These are phyloP conservation scores for Drosophila insularis DNA, from an alignment of 1,140 invertebrate species.

Conservation along the genomic window DNA sequence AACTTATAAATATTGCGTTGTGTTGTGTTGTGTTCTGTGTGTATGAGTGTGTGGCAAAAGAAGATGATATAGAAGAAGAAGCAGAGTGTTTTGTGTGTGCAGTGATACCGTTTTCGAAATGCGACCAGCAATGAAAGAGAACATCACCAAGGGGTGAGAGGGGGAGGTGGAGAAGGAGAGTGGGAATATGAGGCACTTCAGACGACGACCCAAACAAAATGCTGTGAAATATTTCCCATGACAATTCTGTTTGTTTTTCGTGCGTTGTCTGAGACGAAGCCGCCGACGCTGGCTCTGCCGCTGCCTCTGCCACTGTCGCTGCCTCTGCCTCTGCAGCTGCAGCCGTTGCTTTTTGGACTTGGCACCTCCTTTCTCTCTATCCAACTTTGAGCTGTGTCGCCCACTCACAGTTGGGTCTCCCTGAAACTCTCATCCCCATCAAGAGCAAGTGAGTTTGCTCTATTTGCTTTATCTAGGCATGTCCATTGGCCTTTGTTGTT, in stretches of 20 bases:
- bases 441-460: conserved; percentile 48
- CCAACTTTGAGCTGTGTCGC: conserved; percentile 46
- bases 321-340: not conserved
- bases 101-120: conserved; percentile 76
- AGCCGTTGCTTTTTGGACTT: conserved; percentile 27
- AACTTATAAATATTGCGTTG: conserved; percentile 75
- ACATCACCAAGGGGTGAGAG: not conserved
- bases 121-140: conserved; percentile 24
- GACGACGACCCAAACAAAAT: conserved; percentile 25
- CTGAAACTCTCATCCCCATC: conserved; percentile 2
- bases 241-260: conserved; percentile 80
- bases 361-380: conserved; percentile 37
- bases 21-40: conserved; percentile 54
- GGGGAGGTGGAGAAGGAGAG: too few species aligned
- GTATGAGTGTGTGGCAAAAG: conserved; percentile 58
- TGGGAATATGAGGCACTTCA: conserved; percentile 31
- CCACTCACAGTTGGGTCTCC: conserved; percentile 54
- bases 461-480: conserved; percentile 74
- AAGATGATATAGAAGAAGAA: conserved; percentile 28
- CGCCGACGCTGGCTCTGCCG: not conserved
- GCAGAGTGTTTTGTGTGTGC: conserved; percentile 74
- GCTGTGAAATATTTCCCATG: conserved; percentile 76
- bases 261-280: conserved; percentile 64
- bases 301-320: not conserved
- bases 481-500: conserved; percentile 30